Evolutionary conservation across 2,113 vertebrate genomes (phyloP).

Genomic region (Sinocyclocheilus anshuiensis): DNA sequence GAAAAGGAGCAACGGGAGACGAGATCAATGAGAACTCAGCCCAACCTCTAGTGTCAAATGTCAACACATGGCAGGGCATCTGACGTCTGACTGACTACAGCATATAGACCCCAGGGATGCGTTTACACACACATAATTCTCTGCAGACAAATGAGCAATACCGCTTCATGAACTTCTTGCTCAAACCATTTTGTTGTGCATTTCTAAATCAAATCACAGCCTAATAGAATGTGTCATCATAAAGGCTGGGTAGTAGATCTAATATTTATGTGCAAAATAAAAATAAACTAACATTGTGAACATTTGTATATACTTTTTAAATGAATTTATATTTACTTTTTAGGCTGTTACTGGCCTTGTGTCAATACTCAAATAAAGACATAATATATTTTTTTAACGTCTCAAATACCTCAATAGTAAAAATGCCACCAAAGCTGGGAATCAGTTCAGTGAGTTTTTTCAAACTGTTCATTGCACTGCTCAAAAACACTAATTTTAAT

Average conservation of each 20-base stretch:
- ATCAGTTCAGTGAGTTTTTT: background rate
- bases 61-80: slow-evolving; percentile 46
- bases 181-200: background rate
- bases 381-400: background rate
- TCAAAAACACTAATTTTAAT: background rate
- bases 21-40: slow-evolving; percentile 37
- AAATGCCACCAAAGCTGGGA: background rate
- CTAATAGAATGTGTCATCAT: background rate
- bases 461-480: background rate
- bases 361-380: no score
- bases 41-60: slow-evolving; percentile 44
- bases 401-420: no score
- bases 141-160: background rate
- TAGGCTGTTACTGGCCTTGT: background rate
- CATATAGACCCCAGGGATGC: slow-evolving; percentile 12
- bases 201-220: background rate
- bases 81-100: slow-evolving; percentile 22
- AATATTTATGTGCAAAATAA: background rate
- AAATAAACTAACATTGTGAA: background rate
- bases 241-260: background rate
- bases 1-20: slow-evolving; percentile 39
- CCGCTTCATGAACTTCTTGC: slow-evolving; percentile 8
- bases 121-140: background rate
- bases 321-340: background rate
- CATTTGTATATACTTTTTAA: background rate